These are phyloP conservation scores for Pseudomyrmex gracilis DNA, from an alignment of 1,140 invertebrate species.

Conservation along the genomic window DNA sequence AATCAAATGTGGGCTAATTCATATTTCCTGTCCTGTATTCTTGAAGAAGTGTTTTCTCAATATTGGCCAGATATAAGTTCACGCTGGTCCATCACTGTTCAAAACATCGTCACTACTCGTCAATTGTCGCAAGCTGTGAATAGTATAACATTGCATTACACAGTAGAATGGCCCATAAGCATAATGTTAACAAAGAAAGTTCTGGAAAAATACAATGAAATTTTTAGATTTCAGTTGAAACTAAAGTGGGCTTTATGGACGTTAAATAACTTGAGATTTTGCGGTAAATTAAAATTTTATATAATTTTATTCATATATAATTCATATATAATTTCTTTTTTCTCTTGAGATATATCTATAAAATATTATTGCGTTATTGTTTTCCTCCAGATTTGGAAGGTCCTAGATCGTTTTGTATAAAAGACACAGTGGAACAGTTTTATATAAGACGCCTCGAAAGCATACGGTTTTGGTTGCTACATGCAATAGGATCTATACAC, in stretches of 20 bases:
- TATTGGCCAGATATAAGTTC: slow-evolving; percentile 84
- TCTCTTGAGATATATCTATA: neutral
- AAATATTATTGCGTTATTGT: neutral
- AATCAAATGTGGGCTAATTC: slow-evolving; percentile 83
- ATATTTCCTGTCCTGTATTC: slow-evolving; percentile 83
- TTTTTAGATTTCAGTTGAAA: slow-evolving; percentile 88
- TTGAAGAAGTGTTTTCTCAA: slow-evolving; percentile 86
- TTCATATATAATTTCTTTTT: too few relatives aligned
- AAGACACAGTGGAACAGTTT: slow-evolving; percentile 78
- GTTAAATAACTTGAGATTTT: slow-evolving; percentile 87
- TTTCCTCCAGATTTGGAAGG: slow-evolving; percentile 80
- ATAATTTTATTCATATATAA: neutral
- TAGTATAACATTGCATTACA: slow-evolving; percentile 85
- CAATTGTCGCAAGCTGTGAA: slow-evolving; percentile 85
- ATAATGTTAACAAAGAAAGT: slow-evolving; percentile 86
- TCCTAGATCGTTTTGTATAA: slow-evolving; percentile 63
- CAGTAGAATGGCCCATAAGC: slow-evolving; percentile 86
- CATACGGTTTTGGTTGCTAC: slow-evolving; percentile 87
- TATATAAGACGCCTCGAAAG: slow-evolving; percentile 86
- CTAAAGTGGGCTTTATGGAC: slow-evolving; percentile 88
- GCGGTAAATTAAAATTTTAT: slow-evolving; percentile 77
- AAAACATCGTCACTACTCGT: slow-evolving; percentile 70
- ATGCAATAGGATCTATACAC: slow-evolving; percentile 88
- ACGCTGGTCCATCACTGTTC: slow-evolving; percentile 80
- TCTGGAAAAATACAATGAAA: slow-evolving; percentile 87